phyloP scores from a whole-genome alignment of 2,888 invertebrate genomes.

The Drosophila leonis region DNA sequence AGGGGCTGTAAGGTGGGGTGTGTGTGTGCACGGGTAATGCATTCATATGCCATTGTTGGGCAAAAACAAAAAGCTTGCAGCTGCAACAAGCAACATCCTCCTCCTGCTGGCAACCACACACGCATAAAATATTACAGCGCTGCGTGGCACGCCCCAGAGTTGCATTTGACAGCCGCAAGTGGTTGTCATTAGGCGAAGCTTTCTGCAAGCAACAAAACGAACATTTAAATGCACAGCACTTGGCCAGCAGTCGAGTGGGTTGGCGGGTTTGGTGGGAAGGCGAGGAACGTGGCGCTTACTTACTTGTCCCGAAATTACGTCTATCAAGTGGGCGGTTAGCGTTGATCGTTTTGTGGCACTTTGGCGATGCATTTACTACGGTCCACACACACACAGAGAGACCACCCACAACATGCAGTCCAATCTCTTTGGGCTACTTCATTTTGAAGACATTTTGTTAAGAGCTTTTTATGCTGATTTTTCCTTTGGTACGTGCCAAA shows the following conservation, averaged over 20 bases:
- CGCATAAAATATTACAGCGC: slow-evolving; percentile 76
- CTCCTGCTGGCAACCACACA: slow-evolving; percentile 26
- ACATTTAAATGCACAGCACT: slow-evolving; percentile 75
- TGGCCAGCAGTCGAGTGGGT: slow-evolving; percentile 27
- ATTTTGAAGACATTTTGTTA: slow-evolving; percentile 45
- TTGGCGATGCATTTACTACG: slow-evolving; percentile 50
- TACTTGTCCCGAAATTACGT: slow-evolving; percentile 64
- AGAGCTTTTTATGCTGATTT: slow-evolving; percentile 56
- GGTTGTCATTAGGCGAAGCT: slow-evolving; percentile 75
- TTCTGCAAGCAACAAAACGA: slow-evolving; percentile 64
- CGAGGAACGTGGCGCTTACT: background rate
- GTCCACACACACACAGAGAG: background rate
- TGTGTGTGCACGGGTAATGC: slow-evolving; percentile 56
- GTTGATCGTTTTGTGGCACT: slow-evolving; percentile 76
- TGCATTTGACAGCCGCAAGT: slow-evolving; percentile 82
- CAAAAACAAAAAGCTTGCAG: slow-evolving; percentile 38
- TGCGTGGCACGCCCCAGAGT: slow-evolving; percentile 66
- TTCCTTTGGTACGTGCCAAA: slow-evolving; percentile 49
- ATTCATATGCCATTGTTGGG: slow-evolving; percentile 76
- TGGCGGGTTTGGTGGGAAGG: too few relatives aligned
- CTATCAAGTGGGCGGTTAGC: slow-evolving; percentile 75
- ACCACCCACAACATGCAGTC: background rate
- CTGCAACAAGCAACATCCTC: slow-evolving; percentile 1
- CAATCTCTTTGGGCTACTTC: slow-evolving; percentile 40
- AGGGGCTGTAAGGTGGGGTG: slow-evolving; percentile 1